These are phyloP conservation scores for Ecliptopera silaceata DNA, from an alignment of 2,888 invertebrate species.

Conservation along the genomic window DNA sequence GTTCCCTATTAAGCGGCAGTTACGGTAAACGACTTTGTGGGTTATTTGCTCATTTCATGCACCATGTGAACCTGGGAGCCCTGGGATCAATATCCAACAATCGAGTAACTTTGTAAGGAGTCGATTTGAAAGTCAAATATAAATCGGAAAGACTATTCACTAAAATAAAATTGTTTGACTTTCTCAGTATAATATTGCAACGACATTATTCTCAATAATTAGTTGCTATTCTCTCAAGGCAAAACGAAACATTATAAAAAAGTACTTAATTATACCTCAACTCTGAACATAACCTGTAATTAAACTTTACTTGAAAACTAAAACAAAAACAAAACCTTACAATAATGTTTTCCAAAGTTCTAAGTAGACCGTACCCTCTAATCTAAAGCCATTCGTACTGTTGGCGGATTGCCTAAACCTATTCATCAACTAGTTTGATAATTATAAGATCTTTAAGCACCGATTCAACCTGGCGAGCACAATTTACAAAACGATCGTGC, in stretches of 20 bases:
- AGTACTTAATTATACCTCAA: too few relatives aligned
- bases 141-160: too few relatives aligned
- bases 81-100: background rate
- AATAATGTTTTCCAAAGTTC: conserved; percentile 10
- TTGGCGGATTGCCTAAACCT: conserved; percentile 29
- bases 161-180: too few relatives aligned
- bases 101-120: background rate
- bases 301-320: background rate
- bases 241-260: too few relatives aligned
- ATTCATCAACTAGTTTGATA: conserved; percentile 35
- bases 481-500: conserved; percentile 62
- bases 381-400: conserved; percentile 16
- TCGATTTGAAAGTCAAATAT: too few relatives aligned
- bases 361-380: conserved; percentile 11
- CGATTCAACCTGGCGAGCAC: conserved; percentile 45
- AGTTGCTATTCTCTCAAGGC: too few relatives aligned
- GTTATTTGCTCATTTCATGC: conserved; percentile 12
- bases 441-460: conserved; percentile 37
- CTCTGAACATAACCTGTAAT: too few relatives aligned
- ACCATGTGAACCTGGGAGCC: conserved; percentile 9
- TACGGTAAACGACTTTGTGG: conserved; percentile 29
- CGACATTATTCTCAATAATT: too few relatives aligned
- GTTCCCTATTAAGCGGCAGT: conserved; percentile 57
- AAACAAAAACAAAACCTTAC: background rate
- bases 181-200: too few relatives aligned